phyloP scores from a whole-genome alignment of 2,888 invertebrate genomes.

The Proisotoma minuta region DNA sequence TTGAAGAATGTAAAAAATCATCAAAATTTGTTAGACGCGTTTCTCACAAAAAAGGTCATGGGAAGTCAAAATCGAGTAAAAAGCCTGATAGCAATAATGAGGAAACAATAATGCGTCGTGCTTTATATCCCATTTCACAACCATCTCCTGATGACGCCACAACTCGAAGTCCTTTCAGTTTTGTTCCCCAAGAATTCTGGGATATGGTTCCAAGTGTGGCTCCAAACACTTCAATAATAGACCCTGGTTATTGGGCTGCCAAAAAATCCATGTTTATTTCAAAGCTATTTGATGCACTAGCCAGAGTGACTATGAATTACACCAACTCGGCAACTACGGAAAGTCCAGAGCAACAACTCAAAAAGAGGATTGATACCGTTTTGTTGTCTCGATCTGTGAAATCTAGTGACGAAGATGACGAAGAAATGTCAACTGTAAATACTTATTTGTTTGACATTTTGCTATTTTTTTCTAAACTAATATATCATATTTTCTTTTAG shows the following conservation, averaged over 20 bases:
- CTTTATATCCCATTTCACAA: slow-evolving; percentile 10
- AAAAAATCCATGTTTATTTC: slow-evolving; percentile 44
- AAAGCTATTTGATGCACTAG: slow-evolving; percentile 41
- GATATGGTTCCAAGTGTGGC: slow-evolving; percentile 32
- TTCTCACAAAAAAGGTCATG: not conserved
- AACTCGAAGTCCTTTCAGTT: slow-evolving; percentile 2
- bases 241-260: slow-evolving; percentile 42
- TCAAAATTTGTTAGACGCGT: not conserved
- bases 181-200: slow-evolving; percentile 31
- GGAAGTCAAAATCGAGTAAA: not conserved
- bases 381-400: slow-evolving; percentile 29
- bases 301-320: slow-evolving; percentile 36
- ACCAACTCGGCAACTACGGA: slow-evolving; percentile 21
- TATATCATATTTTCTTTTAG: not conserved
- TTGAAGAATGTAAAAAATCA: not conserved
- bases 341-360: slow-evolving; percentile 26
- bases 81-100: not conserved
- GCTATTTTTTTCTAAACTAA: not conserved
- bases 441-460: too few relatives aligned
- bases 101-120: slow-evolving; percentile 8
- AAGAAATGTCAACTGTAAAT: slow-evolving; percentile 18
- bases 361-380: slow-evolving; percentile 33
- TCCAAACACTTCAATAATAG: slow-evolving; percentile 23
- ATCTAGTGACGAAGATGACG: slow-evolving; percentile 20
- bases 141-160: slow-evolving; percentile 10